Conservation (phyloP, 2,797 vertebrate genomes). For the Rhinogobio ventralis region DNA sequence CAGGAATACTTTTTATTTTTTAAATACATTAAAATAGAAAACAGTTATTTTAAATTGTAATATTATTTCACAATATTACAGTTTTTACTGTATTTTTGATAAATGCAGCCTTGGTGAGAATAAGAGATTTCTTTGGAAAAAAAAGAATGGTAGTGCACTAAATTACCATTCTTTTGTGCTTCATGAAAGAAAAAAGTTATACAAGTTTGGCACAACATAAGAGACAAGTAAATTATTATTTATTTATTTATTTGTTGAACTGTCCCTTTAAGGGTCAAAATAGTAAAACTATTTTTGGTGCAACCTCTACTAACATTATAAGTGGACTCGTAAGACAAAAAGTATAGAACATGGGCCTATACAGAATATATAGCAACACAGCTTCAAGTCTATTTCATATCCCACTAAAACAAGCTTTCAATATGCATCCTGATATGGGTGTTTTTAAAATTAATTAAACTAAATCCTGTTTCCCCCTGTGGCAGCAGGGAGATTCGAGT, state of each 20-base stretch:
- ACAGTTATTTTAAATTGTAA: not conserved
- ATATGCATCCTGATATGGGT: not conserved
- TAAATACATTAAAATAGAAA: not conserved
- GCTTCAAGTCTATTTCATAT: slow-evolving; percentile 10
- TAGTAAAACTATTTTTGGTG: not conserved
- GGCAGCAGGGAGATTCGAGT: slow-evolving; percentile 21
- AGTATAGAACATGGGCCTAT: not conserved
- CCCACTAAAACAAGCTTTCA: not conserved
- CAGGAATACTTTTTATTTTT: not conserved
- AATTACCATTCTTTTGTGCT: not conserved
- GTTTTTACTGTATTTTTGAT: not conserved
- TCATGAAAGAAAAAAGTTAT: not conserved
- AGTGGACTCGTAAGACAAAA: not conserved
- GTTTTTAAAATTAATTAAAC: slow-evolving; percentile 21
- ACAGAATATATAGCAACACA: not conserved
- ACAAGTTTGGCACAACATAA: not conserved
- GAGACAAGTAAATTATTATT: not conserved
- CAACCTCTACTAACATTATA: not conserved
- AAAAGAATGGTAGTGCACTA: not conserved
- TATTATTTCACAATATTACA: not conserved
- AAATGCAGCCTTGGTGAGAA: not conserved
- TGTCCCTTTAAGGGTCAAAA: not conserved
- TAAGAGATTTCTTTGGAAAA: not conserved
- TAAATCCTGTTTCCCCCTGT: slow-evolving; percentile 9
- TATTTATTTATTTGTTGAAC: not conserved